These are phyloP conservation scores for Branchinecta lynchi DNA, from an alignment of 1,140 invertebrate species.

Conservation along the genomic window DNA sequence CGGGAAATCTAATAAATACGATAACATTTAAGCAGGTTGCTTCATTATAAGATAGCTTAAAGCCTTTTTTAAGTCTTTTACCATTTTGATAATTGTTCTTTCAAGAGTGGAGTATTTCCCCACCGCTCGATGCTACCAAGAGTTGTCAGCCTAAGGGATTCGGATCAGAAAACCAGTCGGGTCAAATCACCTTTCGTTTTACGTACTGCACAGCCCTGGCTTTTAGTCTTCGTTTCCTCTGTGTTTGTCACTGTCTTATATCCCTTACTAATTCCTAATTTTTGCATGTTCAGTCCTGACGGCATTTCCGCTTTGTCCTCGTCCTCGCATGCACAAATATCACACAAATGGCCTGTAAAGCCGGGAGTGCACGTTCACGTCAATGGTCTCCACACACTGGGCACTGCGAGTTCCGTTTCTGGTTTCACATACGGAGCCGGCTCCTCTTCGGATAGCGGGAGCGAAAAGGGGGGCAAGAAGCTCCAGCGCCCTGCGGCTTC, in stretches of 20 bases:
- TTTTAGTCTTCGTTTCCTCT: conserved; percentile 7
- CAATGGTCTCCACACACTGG: conserved; percentile 49
- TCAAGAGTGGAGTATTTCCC: too few relatives aligned
- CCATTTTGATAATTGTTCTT: too few relatives aligned
- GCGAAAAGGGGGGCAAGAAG: neutral
- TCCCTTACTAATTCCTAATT: neutral
- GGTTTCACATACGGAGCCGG: conserved; percentile 25
- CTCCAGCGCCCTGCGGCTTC: neutral
- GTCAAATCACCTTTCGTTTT: too few relatives aligned
- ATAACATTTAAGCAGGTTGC: too few relatives aligned
- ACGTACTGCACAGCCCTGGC: too few relatives aligned
- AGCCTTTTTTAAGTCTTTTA: too few relatives aligned
- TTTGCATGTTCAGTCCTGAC: conserved; percentile 18
- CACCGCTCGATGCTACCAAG: too few relatives aligned
- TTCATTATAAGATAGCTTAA: too few relatives aligned
- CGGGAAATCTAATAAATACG: too few relatives aligned
- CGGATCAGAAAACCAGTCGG: too few relatives aligned
- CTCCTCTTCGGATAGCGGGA: neutral
- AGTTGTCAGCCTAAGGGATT: too few relatives aligned
- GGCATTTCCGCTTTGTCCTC: conserved; percentile 16
- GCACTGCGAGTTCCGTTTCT: conserved; percentile 26
- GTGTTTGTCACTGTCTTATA: neutral
- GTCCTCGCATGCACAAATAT: conserved; percentile 23
- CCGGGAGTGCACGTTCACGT: conserved; percentile 73
- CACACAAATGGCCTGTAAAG: conserved; percentile 62